A percentile compares a stretch with the other conserved stretches of the same genome.
These are phyloP conservation scores for Lysandra bellargus DNA, from an alignment of 2,888 invertebrate species.

Conservation along the genomic window DNA sequence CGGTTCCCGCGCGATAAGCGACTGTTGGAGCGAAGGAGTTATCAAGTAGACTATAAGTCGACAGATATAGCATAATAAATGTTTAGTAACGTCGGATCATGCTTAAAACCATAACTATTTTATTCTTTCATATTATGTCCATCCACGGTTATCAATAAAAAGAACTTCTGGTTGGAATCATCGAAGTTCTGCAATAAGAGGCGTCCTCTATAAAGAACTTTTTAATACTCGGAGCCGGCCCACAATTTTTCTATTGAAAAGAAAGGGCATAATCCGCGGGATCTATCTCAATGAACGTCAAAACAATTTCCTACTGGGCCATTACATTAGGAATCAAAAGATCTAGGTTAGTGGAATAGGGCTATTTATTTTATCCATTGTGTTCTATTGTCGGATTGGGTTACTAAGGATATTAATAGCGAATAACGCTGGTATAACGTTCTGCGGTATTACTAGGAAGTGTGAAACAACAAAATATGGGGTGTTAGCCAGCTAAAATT, in stretches of 20 bases:
- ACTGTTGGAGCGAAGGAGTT: too few relatives aligned
- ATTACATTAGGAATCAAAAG: conserved; percentile 23
- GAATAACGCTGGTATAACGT: background rate
- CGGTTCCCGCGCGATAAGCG: too few relatives aligned
- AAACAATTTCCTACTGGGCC: conserved; percentile 22
- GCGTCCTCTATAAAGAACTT: background rate
- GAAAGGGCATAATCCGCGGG: conserved; percentile 6
- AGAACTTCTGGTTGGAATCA: background rate
- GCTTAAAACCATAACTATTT: background rate
- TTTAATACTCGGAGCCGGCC: conserved; percentile 9
- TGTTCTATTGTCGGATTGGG: conserved; percentile 12
- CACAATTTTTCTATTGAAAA: conserved; percentile 10
- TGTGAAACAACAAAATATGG: too few relatives aligned
- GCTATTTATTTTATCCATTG: conserved; percentile 12
- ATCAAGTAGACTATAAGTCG: too few relatives aligned
- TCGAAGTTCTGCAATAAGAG: background rate
- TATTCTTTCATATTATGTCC: background rate
- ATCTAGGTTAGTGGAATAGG: conserved; percentile 12
- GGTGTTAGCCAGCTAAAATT: too few relatives aligned
- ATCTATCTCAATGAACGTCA: conserved; percentile 17
- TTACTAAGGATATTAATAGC: background rate
- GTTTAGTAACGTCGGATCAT: too few relatives aligned
- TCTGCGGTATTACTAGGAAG: background rate
- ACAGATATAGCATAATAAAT: too few relatives aligned
- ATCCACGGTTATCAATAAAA: background rate